Conservation (phyloP, 2,797 vertebrate genomes). For the Artibeus jamaicensis region DNA sequence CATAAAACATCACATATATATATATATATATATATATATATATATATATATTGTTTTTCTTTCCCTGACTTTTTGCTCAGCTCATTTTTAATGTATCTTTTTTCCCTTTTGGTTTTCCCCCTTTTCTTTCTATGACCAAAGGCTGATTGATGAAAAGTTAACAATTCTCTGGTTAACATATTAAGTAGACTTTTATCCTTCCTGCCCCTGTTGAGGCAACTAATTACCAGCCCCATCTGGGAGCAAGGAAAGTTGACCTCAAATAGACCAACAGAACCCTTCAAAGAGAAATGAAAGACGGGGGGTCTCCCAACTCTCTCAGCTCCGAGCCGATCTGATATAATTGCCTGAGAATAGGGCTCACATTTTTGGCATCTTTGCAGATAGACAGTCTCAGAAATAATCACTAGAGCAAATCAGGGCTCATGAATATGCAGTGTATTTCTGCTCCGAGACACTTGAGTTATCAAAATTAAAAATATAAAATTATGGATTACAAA, state of each 20-base stretch:
- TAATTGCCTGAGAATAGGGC: conserved; percentile 75
- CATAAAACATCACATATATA: background rate
- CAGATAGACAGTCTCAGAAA: conserved; percentile 76
- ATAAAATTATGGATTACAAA: conserved; percentile 79
- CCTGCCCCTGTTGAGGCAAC: conserved; percentile 28
- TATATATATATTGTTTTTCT: background rate
- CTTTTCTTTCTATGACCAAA: conserved; percentile 41
- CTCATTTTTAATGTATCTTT: background rate
- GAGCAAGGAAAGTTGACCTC: conserved; percentile 23
- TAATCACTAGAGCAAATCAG: conserved; percentile 81
- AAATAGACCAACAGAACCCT: background rate
- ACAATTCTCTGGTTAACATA: conserved; percentile 41
- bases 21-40: background rate
- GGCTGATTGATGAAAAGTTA: conserved; percentile 35
- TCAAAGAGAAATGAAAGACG: conserved; percentile 49
- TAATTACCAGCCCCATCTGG: conserved; percentile 41
- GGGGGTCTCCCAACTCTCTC: conserved; percentile 4
- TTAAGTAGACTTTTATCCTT: conserved; percentile 34
- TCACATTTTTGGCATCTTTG: conserved; percentile 76
- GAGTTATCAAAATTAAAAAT: conserved; percentile 83
- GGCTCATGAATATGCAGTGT: conserved; percentile 81
- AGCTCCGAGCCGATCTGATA: conserved; percentile 57
- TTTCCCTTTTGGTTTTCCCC: background rate
- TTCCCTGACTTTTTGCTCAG: background rate
- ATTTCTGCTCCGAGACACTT: conserved; percentile 81